Base-by-base conservation (phyloP, 2,888 invertebrate species). In the Pseudanteris insignis region DNA sequence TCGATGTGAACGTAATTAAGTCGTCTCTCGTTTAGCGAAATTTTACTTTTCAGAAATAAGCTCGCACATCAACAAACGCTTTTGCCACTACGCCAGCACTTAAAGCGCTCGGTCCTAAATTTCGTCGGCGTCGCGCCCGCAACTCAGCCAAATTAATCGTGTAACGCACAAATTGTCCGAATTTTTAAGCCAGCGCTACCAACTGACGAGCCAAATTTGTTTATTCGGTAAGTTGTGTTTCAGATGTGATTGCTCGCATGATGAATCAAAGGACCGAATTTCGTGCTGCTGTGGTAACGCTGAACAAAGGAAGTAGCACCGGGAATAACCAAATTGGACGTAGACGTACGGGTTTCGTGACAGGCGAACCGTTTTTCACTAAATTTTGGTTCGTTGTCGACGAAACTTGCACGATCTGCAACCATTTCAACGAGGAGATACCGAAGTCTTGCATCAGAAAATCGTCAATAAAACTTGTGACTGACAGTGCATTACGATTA, bases 391-490 rank as follows among this genome's bases (percentile, higher is more conserved):
- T 92, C 92, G 92, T 92, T 92, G 92, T 92, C 92, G 91, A 92
- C 92, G 92, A 92, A 92, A 92, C 92, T 91, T 92, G 92, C 91
- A 92, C 89, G 87, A 88, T 88, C 87, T 89, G 77, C 70, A 70
- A 72, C 78, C 77, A 67, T 71, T 59, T 68, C 78, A 63, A 58
- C 78, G 66, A 61, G 67, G 32, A 29, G n/a, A n/a, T n/a, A n/a
- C n/a, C n/a, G n/a, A n/a, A n/a, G n/a, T n/a, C n/a, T n/a, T n/a
- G n/a, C n/a, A n/a, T n/a, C n/a, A n/a, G n/a, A n/a, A n/a, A n/a
- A n/a, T n/a, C n/a, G n/a, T n/a, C n/a, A n/a, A n/a, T n/a, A n/a
- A n/a, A n/a, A n/a, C n/a, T n/a, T n/a, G n/a, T n/a, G n/a, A n/a
- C n/a, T n/a, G n/a, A n/a, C n/a, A n/a, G n/a, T n/a, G n/a, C n/a